A percentile compares a stretch with the other conserved stretches of the same genome.
These are phyloP conservation scores for Myrmophylax atrothorax DNA, from an alignment of 2,113 vertebrate genomes.

Conservation along the genomic window DNA sequence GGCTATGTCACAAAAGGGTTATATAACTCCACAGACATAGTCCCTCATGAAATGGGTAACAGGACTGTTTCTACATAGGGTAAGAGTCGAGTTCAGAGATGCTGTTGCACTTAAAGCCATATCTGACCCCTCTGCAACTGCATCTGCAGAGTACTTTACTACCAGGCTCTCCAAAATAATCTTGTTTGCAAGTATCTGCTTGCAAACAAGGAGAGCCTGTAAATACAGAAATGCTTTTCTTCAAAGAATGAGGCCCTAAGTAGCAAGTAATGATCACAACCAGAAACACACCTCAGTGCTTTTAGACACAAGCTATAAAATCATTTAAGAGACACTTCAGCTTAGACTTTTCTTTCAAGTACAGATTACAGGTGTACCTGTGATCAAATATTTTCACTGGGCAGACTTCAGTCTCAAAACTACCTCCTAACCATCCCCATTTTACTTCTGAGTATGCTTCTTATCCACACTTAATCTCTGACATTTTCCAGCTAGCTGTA, in stretches of 20 bases:
- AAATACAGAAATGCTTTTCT: not conserved
- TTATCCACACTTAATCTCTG: not conserved
- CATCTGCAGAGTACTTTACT: not conserved
- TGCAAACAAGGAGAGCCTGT: not conserved
- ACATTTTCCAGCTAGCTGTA: not conserved
- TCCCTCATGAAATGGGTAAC: not conserved
- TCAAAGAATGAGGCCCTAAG: not conserved
- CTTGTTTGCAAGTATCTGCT: not conserved
- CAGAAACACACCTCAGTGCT: not conserved
- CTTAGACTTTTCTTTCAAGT: not conserved
- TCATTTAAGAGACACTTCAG: not conserved
- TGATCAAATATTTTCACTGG: not conserved
- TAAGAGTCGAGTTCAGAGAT: not conserved
- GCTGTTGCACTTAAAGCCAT: not conserved
- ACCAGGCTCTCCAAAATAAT: not conserved
- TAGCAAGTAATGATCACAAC: not conserved
- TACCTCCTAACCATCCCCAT: not conserved
- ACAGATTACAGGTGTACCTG: not conserved
- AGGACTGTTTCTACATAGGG: not conserved
- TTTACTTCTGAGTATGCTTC: not conserved
- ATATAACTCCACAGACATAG: not conserved
- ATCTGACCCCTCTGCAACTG: not conserved
- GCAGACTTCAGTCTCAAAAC: not conserved
- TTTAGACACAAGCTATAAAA: not conserved
- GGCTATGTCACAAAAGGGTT: not conserved